phyloP scores from a whole-genome alignment of 2,888 invertebrate genomes.

The Lithophane leautieri region DNA sequence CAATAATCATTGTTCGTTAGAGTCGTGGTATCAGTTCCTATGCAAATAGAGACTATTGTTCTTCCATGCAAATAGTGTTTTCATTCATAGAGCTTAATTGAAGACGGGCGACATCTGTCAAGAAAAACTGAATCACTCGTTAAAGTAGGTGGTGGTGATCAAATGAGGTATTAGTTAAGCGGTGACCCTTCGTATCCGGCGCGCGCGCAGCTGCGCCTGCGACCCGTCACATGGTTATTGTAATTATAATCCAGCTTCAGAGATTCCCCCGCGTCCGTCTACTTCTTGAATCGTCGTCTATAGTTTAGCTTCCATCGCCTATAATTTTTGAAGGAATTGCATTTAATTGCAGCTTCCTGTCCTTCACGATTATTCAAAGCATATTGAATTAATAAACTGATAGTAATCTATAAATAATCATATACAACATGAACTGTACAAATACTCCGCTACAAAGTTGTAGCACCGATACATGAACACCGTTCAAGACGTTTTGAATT shows the following conservation, averaged over 20 bases:
- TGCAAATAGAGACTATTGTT: conserved; percentile 86
- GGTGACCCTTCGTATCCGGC: conserved; percentile 88
- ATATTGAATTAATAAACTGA: conserved; percentile 13
- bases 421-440: conserved; percentile 16
- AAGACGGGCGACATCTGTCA: conserved; percentile 87
- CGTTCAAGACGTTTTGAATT: conserved; percentile 62
- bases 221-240: conserved; percentile 79
- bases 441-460: conserved; percentile 22
- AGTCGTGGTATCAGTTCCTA: conserved; percentile 78
- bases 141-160: conserved; percentile 80
- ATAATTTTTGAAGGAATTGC: not conserved
- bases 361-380: not conserved
- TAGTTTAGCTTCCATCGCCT: conserved; percentile 55
- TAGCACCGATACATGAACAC: conserved; percentile 38
- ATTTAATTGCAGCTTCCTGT: conserved; percentile 19
- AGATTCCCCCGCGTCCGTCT: conserved; percentile 72
- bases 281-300: conserved; percentile 62
- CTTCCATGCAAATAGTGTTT: conserved; percentile 86
- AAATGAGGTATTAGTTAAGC: conserved; percentile 85
- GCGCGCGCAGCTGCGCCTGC: conserved; percentile 82
- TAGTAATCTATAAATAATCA: not conserved
- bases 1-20: conserved; percentile 86
- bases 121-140: conserved; percentile 88
- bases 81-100: conserved; percentile 87
- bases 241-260: conserved; percentile 79